These are phyloP conservation scores for Alligator mississippiensis DNA, from an alignment of 2,113 vertebrate species.

Conservation along the genomic window DNA sequence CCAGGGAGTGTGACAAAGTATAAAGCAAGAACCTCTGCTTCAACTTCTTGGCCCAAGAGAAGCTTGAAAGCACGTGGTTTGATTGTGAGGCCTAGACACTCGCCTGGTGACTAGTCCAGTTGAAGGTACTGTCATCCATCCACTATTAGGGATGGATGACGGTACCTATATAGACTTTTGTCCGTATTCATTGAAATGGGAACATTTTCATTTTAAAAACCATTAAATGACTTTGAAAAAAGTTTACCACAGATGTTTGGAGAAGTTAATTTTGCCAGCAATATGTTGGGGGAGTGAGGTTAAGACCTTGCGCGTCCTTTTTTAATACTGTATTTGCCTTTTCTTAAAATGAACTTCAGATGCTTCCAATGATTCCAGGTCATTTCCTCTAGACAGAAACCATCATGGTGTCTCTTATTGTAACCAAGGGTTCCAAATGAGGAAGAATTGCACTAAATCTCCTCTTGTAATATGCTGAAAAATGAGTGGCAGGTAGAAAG, in stretches of 20 bases:
- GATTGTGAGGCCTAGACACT: too few relatives aligned
- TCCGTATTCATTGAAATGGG: background rate
- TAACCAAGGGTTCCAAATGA: constrained; percentile 30
- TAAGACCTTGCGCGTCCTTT: constrained; percentile 71
- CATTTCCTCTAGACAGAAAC: constrained; percentile 71
- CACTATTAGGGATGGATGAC: background rate
- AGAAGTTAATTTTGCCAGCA: constrained; percentile 14
- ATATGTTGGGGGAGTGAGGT: constrained; percentile 54
- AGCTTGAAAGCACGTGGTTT: too few relatives aligned
- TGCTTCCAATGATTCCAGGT: constrained; percentile 70
- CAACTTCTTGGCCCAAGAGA: too few relatives aligned
- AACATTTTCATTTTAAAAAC: constrained; percentile 42
- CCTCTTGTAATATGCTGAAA: constrained; percentile 47
- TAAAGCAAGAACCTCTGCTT: too few relatives aligned
- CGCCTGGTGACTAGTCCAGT: too few relatives aligned
- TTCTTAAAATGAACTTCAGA: constrained; percentile 66
- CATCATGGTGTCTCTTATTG: constrained; percentile 69
- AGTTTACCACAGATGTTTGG: constrained; percentile 63
- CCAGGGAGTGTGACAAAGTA: too few relatives aligned
- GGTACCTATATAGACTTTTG: background rate
- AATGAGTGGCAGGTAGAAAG: constrained; percentile 23
- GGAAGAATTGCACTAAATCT: constrained; percentile 40
- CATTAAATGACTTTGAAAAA: constrained; percentile 15
- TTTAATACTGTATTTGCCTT: constrained; percentile 60
- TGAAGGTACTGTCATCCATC: too few relatives aligned